Base-by-base conservation (phyloP, 2,113 vertebrate species). In the Romanogobio albipinnatus region DNA sequence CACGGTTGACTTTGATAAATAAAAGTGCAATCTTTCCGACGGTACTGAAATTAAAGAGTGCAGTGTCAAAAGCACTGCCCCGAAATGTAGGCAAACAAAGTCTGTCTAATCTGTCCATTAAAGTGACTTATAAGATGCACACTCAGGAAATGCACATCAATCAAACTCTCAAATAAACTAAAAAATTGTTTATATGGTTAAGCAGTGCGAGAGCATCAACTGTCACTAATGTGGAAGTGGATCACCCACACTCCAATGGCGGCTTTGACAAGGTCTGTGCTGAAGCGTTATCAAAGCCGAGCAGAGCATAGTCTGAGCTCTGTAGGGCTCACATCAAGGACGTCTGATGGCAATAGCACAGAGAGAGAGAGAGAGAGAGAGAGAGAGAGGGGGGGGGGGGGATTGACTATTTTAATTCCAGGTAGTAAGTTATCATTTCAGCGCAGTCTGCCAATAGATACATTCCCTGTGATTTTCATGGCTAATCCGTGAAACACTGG, bases 281-380 rank as follows among this genome's bases (percentile, higher is more conserved):
- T 89, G 87, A 91, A 93, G 92, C 90, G 88, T 93, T 93, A 92
- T 94, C 93, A 93, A 91, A 93, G 90, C 85, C 79, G 73, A 73
- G 73, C 91, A 91, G 90, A 90, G 71, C 88, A 86, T 51, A 87
- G 88, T 87, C 87, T 82, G 82, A 89, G 89, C 86, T 83, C 19
- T 71, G 19, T 71, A 22, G 68, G 68, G 68, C 36, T 71, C 68
- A 83, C 91, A 92, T 92, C 89, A 91, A 92, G 91, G 84, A 85
- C 45, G 88, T 90, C 87, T 93, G 91, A 93, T 91, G 88, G 90
- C 90, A 86, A 87, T 87, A 22, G 53, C 47, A 76, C 24, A 74
- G 22, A 68, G 43, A 81, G 39, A 47, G 49, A 2, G 49, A 15
- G 49, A 66, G 26, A 75, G 29, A 77, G 43, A 71, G 15, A 56